These are phyloP conservation scores for Girardia tigrina DNA, from an alignment of 2,888 invertebrate genomes.

Conservation along the genomic window DNA sequence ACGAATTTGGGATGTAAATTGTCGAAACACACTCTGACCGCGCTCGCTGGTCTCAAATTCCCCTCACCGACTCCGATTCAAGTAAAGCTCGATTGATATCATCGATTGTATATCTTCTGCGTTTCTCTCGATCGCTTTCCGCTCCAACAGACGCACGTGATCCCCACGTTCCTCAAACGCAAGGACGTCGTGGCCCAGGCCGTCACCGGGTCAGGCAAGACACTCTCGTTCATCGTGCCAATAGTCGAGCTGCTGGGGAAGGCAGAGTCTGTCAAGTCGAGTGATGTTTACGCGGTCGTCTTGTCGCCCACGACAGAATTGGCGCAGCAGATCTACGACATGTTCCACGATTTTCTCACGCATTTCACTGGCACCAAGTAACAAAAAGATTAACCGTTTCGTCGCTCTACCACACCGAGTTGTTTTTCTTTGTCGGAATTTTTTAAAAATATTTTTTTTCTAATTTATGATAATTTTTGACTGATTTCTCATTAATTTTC, in stretches of 20 bases:
- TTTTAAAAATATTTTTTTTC: too few relatives aligned
- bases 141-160: slow-evolving; percentile 51
- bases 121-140: too few relatives aligned
- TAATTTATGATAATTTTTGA: too few relatives aligned
- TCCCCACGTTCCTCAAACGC: slow-evolving; percentile 69
- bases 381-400: too few relatives aligned
- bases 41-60: not conserved
- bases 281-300: slow-evolving; percentile 54
- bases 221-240: slow-evolving; percentile 83
- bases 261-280: slow-evolving; percentile 27
- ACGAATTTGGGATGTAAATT: slow-evolving; percentile 1
- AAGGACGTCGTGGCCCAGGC: slow-evolving; percentile 97
- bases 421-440: too few relatives aligned
- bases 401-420: too few relatives aligned
- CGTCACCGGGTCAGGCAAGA: slow-evolving; percentile 95
- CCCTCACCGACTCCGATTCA: not conserved
- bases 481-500: too few relatives aligned
- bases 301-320: slow-evolving; percentile 89
- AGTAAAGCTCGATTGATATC: not conserved
- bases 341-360: slow-evolving; percentile 45
- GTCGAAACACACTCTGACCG: not conserved
- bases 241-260: slow-evolving; percentile 66
- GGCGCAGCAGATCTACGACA: slow-evolving; percentile 68
- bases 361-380: slow-evolving; percentile 35
- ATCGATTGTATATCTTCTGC: not conserved